phyloP scores from a whole-genome alignment of 2,888 invertebrate species.

The Zaprionus obscuricornis region DNA sequence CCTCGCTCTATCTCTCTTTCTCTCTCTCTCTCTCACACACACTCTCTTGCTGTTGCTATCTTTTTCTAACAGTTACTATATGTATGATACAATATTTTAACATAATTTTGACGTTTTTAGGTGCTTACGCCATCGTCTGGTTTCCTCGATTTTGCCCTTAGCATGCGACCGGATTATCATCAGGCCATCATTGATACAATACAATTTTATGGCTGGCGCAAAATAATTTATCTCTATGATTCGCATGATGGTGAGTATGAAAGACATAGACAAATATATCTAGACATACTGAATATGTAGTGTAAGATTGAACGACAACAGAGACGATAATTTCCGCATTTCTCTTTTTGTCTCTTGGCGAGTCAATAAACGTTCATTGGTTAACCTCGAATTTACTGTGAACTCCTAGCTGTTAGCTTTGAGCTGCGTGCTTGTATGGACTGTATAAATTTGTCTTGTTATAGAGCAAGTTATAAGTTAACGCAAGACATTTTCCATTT shows the following conservation, averaged over 20 bases:
- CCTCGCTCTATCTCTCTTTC: not conserved
- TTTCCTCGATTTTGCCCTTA: constrained; percentile 94
- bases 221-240: constrained; percentile 91
- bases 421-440: constrained; percentile 5
- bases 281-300: constrained; percentile 36
- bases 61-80: not conserved
- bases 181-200: constrained; percentile 97
- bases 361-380: constrained; percentile 57
- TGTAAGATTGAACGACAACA: constrained; percentile 38
- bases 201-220: constrained; percentile 93
- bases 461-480: constrained; percentile 70
- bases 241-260: constrained; percentile 89
- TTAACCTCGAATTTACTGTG: constrained; percentile 24
- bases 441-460: constrained; percentile 68
- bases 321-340: constrained; percentile 37
- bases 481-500: constrained; percentile 90
- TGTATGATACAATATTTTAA: constrained; percentile 49
- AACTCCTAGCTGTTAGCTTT: not conserved
- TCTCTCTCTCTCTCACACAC: constrained; percentile 8
- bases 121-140: constrained; percentile 94
- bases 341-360: no score
- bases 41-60: not conserved
- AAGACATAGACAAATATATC: constrained; percentile 22
- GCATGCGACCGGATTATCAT: constrained; percentile 98
- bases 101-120: constrained; percentile 84